A percentile compares a stretch with the other conserved stretches of the same genome.
Evolutionary conservation across 2,113 vertebrate genomes (phyloP).

Genomic region (Ardeotis arabs): DNA sequence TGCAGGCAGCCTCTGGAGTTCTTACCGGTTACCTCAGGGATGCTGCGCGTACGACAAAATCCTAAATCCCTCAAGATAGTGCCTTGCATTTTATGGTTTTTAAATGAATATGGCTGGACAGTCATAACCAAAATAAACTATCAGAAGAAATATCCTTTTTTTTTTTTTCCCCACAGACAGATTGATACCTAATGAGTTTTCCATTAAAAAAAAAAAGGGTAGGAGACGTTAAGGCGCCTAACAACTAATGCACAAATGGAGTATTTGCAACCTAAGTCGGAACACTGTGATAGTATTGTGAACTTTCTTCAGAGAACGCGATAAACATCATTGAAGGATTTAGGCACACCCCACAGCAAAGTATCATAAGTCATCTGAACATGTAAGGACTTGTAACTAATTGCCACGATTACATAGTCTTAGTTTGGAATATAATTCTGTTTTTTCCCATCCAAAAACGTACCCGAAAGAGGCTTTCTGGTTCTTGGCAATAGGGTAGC

Average conservation of each 20-base stretch:
- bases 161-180: too few species aligned
- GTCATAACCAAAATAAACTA: not conserved
- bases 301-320: not conserved
- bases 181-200: not conserved
- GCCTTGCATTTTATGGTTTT: not conserved
- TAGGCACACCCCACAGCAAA: not conserved
- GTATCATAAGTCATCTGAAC: not conserved
- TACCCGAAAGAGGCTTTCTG: not conserved
- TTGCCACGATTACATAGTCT: not conserved
- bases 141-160: not conserved
- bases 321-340: not conserved
- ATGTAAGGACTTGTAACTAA: not conserved
- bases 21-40: fast-evolving
- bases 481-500: not conserved
- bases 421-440: not conserved
- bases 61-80: fast-evolving
- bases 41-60: fast-evolving
- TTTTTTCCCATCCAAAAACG: not conserved
- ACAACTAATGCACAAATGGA: not conserved
- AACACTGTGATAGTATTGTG: not conserved
- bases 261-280: not conserved
- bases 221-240: not conserved
- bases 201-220: not conserved
- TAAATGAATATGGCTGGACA: not conserved
- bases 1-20: too few species aligned